Conservation (phyloP, 2,797 vertebrate species). For the Hydrolagus colliei region DNA sequence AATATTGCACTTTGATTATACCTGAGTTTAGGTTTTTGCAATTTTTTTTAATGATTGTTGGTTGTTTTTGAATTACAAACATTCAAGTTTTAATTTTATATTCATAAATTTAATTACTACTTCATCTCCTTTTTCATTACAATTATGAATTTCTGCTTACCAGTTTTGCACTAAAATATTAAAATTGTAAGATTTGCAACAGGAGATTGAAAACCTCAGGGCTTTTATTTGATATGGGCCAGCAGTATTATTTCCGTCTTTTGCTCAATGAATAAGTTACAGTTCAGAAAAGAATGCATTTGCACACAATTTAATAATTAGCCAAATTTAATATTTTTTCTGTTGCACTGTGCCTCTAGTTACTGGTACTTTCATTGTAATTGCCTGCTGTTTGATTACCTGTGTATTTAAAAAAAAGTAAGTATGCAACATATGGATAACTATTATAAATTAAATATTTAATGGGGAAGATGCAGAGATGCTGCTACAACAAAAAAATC, state of each 20-base stretch:
- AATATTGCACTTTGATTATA: conserved; percentile 1
- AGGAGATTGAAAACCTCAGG: not conserved
- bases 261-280: not conserved
- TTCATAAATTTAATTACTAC: not conserved
- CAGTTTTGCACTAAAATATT: not conserved
- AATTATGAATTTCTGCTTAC: not conserved
- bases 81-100: conserved; percentile 16
- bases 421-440: not conserved
- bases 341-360: not conserved
- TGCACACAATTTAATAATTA: conserved; percentile 1
- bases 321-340: not conserved
- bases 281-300: conserved; percentile 1
- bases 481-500: not conserved
- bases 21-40: not conserved
- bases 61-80: conserved; percentile 12
- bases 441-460: not conserved
- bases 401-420: not conserved
- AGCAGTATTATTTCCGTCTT: not conserved
- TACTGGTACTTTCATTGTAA: not conserved
- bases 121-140: not conserved
- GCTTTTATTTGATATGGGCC: not conserved
- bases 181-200: not conserved
- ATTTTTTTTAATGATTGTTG: not conserved
- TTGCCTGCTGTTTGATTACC: not conserved
- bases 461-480: conserved; percentile 15